Percentiles rank a stretch among this genome's conserved stretches.
Evolutionary conservation across 2,888 invertebrate genomes (phyloP).

Genomic region (Polietes domitor): DNA sequence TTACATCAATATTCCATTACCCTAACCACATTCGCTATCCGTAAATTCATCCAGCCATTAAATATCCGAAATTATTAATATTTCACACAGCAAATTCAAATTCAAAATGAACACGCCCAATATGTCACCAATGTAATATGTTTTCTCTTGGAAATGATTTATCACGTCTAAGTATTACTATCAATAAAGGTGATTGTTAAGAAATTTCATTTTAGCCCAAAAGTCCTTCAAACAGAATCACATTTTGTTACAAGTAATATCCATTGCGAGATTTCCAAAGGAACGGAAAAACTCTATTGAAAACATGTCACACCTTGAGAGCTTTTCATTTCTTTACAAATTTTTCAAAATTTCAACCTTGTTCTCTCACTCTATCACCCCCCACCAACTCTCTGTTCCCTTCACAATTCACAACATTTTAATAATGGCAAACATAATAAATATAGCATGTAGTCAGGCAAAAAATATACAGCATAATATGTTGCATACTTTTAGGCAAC

Average conservation of each 20-base stretch:
- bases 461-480: slow-evolving; percentile 12
- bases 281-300: background rate
- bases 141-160: background rate
- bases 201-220: background rate
- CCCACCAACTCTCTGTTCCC: too few relatives aligned
- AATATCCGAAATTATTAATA: background rate
- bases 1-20: background rate
- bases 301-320: slow-evolving; percentile 12
- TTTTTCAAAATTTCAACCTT: background rate
- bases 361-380: too few relatives aligned
- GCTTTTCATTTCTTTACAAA: slow-evolving; percentile 1
- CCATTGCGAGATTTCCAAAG: too few relatives aligned
- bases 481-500: slow-evolving; percentile 35
- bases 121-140: background rate
- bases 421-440: background rate
- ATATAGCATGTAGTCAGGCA: slow-evolving; percentile 15
- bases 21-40: background rate
- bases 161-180: background rate
- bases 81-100: background rate
- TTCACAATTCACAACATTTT: slow-evolving; percentile 9
- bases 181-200: background rate
- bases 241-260: background rate
- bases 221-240: slow-evolving; percentile 16
- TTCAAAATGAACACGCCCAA: background rate
- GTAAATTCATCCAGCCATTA: background rate